phyloP scores from a whole-genome alignment of 2,888 invertebrate species.

The Ophioninae sp. region DNA sequence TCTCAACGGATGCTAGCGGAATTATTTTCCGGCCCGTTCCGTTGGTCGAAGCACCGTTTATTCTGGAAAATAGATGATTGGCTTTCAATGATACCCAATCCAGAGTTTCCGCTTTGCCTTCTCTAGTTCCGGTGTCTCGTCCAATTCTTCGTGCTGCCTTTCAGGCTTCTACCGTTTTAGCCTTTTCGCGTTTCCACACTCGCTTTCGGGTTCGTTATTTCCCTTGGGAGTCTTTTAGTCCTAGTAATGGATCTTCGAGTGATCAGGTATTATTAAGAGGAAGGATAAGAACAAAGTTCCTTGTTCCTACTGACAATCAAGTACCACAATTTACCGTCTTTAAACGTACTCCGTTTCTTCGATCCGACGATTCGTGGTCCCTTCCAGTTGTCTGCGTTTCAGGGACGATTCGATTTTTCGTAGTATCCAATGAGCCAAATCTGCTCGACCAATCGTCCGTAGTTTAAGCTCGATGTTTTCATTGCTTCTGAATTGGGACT shows the following conservation, averaged over 20 bases:
- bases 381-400: conserved; percentile 37
- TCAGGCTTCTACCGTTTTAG: neutral
- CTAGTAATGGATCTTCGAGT: neutral
- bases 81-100: neutral
- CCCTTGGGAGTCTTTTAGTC: neutral
- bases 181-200: neutral
- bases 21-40: conserved; percentile 37
- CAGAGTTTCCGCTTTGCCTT: neutral
- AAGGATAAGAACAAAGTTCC: conserved; percentile 25
- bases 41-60: conserved; percentile 22
- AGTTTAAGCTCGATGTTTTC: conserved; percentile 59
- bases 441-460: conserved; percentile 57
- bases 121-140: neutral
- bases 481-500: conserved; percentile 41
- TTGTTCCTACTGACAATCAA: conserved; percentile 34
- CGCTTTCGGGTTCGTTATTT: neutral
- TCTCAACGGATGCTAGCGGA: conserved; percentile 5
- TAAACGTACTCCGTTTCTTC: conserved; percentile 64
- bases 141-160: neutral
- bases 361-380: conserved; percentile 22
- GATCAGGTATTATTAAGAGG: neutral
- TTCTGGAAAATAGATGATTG: conserved; percentile 26
- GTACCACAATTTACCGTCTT: conserved; percentile 57
- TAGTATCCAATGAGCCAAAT: conserved; percentile 60
- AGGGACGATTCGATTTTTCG: conserved; percentile 45